Evolutionary conservation across 2,888 invertebrate species (phyloP).

Genomic region (Tiphia femorata): DNA sequence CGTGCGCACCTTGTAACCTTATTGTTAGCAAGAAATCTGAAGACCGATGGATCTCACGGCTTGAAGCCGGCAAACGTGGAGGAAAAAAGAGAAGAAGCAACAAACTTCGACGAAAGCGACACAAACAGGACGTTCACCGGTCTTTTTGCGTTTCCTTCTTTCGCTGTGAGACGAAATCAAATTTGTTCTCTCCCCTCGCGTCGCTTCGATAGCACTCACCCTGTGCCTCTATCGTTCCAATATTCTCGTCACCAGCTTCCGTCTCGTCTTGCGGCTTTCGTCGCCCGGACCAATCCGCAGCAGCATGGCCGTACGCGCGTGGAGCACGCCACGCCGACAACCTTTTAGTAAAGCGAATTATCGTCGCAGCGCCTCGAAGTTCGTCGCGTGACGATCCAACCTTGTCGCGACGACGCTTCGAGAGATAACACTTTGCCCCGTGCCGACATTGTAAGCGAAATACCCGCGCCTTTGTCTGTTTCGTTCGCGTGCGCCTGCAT

Average conservation of each 20-base stretch:
- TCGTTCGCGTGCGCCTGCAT: neutral
- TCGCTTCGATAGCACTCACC: no score
- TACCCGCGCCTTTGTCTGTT: slow-evolving; percentile 11
- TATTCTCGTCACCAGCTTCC: neutral
- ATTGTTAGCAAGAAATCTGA: no score
- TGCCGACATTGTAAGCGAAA: slow-evolving; percentile 15
- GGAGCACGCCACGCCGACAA: neutral
- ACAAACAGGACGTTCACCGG: no score
- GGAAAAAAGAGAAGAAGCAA: no score
- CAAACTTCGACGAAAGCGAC: no score
- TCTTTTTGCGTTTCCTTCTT: no score
- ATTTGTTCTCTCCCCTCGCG: no score
- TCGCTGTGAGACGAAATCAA: no score
- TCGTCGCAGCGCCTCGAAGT: neutral
- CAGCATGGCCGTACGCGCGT: neutral
- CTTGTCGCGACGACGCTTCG: slow-evolving; percentile 13
- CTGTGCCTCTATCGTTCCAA: no score
- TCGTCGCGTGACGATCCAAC: slow-evolving; percentile 5
- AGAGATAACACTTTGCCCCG: slow-evolving; percentile 30
- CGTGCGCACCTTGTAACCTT: no score
- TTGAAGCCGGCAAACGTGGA: no score
- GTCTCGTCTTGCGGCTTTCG: neutral
- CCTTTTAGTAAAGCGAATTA: neutral
- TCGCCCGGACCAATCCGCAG: neutral
- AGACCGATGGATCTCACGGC: no score